These are phyloP conservation scores for Horisme vitalbata DNA, from an alignment of 2,888 invertebrate species.

Conservation along the genomic window DNA sequence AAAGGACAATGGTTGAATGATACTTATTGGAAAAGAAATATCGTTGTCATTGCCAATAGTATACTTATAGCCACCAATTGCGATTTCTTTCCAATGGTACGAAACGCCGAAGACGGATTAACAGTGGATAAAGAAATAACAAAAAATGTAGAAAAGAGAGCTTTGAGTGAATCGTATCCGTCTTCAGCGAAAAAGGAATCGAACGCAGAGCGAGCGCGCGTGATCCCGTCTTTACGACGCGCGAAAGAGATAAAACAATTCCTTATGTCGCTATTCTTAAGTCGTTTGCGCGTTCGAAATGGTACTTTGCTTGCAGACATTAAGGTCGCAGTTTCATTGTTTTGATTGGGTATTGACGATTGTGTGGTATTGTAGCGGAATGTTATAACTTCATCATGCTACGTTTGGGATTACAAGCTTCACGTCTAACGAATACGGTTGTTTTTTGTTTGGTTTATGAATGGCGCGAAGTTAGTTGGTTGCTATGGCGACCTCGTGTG, in stretches of 20 bases:
- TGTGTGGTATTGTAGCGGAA: slow-evolving; percentile 71
- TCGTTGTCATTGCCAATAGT: slow-evolving; percentile 25
- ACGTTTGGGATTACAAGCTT: slow-evolving; percentile 62
- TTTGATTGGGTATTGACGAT: slow-evolving; percentile 71
- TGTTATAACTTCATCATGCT: slow-evolving; percentile 76
- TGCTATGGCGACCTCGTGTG: slow-evolving; percentile 82
- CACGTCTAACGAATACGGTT: slow-evolving; percentile 57
- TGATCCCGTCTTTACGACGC: slow-evolving; percentile 73
- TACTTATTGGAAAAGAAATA: slow-evolving; percentile 27
- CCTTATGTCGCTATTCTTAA: slow-evolving; percentile 81
- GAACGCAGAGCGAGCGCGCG: slow-evolving; percentile 63
- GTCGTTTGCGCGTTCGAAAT: slow-evolving; percentile 70
- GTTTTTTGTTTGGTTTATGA: slow-evolving; percentile 58
- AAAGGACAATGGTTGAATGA: slow-evolving; percentile 4
- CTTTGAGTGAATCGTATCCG: slow-evolving; percentile 72
- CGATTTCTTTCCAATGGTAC: slow-evolving; percentile 66
- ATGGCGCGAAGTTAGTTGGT: slow-evolving; percentile 64
- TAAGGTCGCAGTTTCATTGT: slow-evolving; percentile 80
- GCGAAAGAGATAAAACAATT: slow-evolving; percentile 81
- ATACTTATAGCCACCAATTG: slow-evolving; percentile 28
- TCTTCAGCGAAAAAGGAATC: slow-evolving; percentile 70
- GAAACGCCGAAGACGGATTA: slow-evolving; percentile 76
- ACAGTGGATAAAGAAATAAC: slow-evolving; percentile 65
- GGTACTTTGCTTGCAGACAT: slow-evolving; percentile 70
- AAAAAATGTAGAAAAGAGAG: slow-evolving; percentile 78